Evolutionary conservation across 2,113 vertebrate genomes (phyloP).

Genomic region (Gadus chalcogrammus): DNA sequence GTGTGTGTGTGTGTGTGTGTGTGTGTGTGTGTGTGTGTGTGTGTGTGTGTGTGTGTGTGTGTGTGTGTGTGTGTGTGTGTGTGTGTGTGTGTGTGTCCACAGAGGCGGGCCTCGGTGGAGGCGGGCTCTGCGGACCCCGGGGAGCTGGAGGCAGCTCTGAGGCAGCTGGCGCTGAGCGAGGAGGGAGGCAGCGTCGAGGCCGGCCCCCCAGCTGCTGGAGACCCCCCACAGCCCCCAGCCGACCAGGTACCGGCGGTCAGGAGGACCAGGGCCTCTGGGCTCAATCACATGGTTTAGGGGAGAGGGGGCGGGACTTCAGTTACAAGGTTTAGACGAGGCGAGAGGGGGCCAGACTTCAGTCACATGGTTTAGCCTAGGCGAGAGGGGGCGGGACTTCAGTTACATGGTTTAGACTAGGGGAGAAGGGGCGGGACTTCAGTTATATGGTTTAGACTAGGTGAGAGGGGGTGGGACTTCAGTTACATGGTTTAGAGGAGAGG

Average conservation of each 20-base stretch:
- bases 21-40: background rate
- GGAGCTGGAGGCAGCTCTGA: constrained; percentile 65
- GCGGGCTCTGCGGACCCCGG: constrained; percentile 61
- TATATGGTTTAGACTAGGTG: no score
- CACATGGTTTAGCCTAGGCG: no score
- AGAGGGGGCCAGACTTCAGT: no score
- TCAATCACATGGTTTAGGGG: no score
- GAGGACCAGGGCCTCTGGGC: no score
- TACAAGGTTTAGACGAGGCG: no score
- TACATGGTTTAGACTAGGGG: no score
- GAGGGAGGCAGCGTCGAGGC: background rate
- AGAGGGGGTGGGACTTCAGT: no score
- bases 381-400: no score
- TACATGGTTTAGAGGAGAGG: no score
- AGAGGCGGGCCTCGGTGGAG: constrained; percentile 67
- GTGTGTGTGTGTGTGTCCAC: constrained; percentile 5
- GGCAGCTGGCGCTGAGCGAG: constrained; percentile 43
- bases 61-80: background rate
- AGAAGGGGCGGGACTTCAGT: no score
- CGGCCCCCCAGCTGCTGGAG: background rate
- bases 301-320: no score
- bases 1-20: background rate
- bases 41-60: constrained; percentile 10
- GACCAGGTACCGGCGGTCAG: background rate
- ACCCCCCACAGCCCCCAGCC: background rate